These are phyloP conservation scores for Dinomys branickii DNA, from an alignment of 2,113 vertebrate genomes.

Conservation along the genomic window DNA sequence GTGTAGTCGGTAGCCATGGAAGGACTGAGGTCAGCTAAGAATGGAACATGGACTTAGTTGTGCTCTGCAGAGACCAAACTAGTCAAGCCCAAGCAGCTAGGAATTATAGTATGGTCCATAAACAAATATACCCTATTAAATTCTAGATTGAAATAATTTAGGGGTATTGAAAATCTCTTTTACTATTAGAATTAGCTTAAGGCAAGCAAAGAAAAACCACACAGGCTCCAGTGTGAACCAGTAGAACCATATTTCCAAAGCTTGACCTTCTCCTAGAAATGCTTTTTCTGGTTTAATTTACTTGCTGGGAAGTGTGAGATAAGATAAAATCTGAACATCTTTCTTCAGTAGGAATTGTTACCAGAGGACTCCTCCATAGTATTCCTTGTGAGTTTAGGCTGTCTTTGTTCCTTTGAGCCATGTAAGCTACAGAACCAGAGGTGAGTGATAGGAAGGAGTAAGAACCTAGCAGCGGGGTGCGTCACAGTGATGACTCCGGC, in stretches of 20 bases:
- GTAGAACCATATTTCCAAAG: neutral
- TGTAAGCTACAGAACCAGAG: neutral
- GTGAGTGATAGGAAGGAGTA: neutral
- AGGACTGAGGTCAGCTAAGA: slow-evolving; percentile 36
- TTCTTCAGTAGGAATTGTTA: neutral
- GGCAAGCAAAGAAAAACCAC: neutral
- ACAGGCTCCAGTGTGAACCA: neutral
- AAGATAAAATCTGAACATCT: neutral
- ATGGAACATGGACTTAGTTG: neutral
- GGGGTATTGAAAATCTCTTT: neutral
- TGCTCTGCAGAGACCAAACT: neutral
- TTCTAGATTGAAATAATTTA: neutral
- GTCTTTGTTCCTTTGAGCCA: neutral
- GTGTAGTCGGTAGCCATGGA: slow-evolving; percentile 37
- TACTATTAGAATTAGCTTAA: neutral
- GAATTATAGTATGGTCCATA: neutral
- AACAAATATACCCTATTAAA: neutral
- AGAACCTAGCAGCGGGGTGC: neutral
- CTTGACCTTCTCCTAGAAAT: neutral
- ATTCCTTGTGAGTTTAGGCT: neutral
- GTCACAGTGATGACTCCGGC: too few species aligned
- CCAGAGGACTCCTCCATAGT: neutral
- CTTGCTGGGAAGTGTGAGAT: neutral
- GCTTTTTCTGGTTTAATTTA: neutral
- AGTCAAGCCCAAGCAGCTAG: neutral